These are phyloP conservation scores for Lithodes maja DNA, from an alignment of 2,888 invertebrate species.

Conservation along the genomic window DNA sequence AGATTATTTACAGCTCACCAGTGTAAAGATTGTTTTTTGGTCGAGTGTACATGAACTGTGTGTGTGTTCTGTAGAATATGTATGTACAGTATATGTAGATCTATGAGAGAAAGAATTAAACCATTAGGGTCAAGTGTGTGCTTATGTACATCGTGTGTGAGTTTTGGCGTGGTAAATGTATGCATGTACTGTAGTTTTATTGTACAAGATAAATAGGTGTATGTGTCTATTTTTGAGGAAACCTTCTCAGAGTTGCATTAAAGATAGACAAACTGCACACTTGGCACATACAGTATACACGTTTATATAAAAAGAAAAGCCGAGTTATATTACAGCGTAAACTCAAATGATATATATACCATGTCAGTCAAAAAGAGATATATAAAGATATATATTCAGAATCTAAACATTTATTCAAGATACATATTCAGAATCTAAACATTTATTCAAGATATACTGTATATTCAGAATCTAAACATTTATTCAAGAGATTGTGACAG, in stretches of 20 bases:
- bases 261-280: conserved; percentile 8
- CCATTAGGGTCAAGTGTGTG: background rate
- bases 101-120: background rate
- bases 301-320: conserved; percentile 3
- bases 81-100: no score
- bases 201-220: background rate
- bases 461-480: no score
- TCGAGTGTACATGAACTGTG: no score
- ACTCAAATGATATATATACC: conserved; percentile 4
- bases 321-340: conserved; percentile 1
- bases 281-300: conserved; percentile 3
- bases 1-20: no score
- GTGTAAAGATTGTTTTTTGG: no score
- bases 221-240: background rate
- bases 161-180: background rate
- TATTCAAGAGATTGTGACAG: no score
- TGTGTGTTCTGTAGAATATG: no score
- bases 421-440: no score
- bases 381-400: background rate
- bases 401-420: no score
- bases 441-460: no score
- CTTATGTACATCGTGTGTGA: background rate
- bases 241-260: background rate
- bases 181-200: background rate
- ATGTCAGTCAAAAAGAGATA: background rate